Conservation (phyloP, 2,888 invertebrate genomes). For the Drosophila demipolita region DNA sequence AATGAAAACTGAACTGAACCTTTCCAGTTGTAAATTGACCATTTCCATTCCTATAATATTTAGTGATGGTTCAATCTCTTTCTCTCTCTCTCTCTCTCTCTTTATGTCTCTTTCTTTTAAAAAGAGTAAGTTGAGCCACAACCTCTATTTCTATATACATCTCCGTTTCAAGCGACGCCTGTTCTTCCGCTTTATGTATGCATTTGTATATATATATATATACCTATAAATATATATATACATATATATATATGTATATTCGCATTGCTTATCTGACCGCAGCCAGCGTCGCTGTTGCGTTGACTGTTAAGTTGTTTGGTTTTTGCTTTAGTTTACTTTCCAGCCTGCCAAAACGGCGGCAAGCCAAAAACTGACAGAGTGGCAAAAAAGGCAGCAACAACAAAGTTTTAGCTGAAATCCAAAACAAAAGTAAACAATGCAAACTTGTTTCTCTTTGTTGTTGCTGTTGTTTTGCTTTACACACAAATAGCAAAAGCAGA, state of each 20-base stretch:
- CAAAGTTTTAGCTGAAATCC: slow-evolving; percentile 55
- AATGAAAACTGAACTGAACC: neutral
- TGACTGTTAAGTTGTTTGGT: slow-evolving; percentile 68
- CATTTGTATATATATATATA: neutral
- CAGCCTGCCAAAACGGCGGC: slow-evolving; percentile 65
- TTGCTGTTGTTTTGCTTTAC: slow-evolving; percentile 39
- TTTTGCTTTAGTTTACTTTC: slow-evolving; percentile 70
- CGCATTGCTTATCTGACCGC: slow-evolving; percentile 63
- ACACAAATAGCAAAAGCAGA: slow-evolving; percentile 62
- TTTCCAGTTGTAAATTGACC: neutral
- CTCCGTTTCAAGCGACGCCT: slow-evolving; percentile 17
- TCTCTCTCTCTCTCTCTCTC: neutral
- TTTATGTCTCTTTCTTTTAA: neutral
- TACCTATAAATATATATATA: neutral
- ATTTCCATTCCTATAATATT: neutral
- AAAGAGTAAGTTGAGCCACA: neutral
- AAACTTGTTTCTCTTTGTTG: slow-evolving; percentile 55
- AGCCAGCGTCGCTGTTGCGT: slow-evolving; percentile 62
- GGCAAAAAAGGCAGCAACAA: slow-evolving; percentile 59
- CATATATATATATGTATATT: slow-evolving; percentile 27
- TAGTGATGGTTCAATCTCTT: too few species aligned
- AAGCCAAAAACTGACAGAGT: slow-evolving; percentile 61
- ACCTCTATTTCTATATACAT: slow-evolving; percentile 5
- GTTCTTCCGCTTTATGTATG: neutral
- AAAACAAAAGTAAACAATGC: slow-evolving; percentile 76